A percentile compares a stretch with the other conserved stretches of the same genome.
phyloP scores from a whole-genome alignment of 2,888 invertebrate genomes.

The Metellina segmentata region DNA sequence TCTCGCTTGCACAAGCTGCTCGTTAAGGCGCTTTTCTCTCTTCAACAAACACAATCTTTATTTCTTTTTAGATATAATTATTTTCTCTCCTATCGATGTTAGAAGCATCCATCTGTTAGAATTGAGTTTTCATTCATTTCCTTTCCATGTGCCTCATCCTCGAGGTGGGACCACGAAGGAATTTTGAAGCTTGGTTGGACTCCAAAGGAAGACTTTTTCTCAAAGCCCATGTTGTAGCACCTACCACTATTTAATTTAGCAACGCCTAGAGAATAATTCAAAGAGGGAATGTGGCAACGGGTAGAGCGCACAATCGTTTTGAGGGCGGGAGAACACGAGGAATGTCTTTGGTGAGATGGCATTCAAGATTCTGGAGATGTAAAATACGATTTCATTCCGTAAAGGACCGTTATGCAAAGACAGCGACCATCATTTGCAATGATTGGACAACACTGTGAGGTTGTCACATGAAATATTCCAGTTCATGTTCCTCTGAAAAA shows the following conservation, averaged over 20 bases:
- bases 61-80: neutral
- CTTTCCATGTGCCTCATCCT: neutral
- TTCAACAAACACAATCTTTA: neutral
- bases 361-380: no score
- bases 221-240: neutral
- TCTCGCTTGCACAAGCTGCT: neutral
- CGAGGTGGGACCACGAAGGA: neutral
- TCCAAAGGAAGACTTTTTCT: constrained; percentile 27
- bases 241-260: constrained; percentile 21
- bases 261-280: constrained; percentile 23
- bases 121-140: constrained; percentile 23
- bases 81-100: neutral
- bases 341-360: neutral
- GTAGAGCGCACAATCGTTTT: neutral
- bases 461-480: no score
- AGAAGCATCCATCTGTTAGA: neutral
- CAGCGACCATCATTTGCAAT: no score
- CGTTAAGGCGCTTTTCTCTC: constrained; percentile 19
- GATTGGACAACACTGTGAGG: no score
- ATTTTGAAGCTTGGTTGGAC: constrained; percentile 54
- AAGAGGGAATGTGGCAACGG: constrained; percentile 35
- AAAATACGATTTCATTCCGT: no score
- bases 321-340: neutral
- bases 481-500: no score
- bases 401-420: no score